These are phyloP conservation scores for Trachelus tabidus DNA, from an alignment of 2,888 invertebrate genomes.

Conservation along the genomic window DNA sequence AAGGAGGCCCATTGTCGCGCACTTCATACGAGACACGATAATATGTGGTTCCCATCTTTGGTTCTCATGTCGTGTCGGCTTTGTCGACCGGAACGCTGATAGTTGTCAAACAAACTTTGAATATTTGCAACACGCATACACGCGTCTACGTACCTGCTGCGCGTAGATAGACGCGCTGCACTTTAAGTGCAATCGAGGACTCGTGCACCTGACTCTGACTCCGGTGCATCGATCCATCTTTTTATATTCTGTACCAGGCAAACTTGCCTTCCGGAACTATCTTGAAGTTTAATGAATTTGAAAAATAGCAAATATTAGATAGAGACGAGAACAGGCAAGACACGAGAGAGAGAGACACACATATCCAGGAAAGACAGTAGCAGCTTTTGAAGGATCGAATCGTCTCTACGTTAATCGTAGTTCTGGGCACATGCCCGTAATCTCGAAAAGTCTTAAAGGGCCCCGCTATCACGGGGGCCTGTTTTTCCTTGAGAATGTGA, in stretches of 20 bases:
- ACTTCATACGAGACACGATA: constrained; percentile 18
- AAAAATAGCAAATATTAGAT: too few species aligned
- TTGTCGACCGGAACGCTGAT: constrained; percentile 40
- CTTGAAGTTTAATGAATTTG: too few species aligned
- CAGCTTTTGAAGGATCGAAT: too few species aligned
- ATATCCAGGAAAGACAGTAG: too few species aligned
- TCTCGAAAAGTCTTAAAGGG: constrained; percentile 20
- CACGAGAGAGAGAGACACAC: background rate
- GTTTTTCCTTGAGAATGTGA: constrained; percentile 37
- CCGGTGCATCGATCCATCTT: too few species aligned
- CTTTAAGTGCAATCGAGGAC: constrained; percentile 6
- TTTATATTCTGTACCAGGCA: too few species aligned
- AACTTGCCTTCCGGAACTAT: too few species aligned
- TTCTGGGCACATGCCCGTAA: constrained; percentile 1
- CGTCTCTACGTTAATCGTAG: background rate
- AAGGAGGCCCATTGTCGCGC: constrained; percentile 50
- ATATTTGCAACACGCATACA: constrained; percentile 14
- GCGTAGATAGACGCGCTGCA: background rate
- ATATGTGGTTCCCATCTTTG: constrained; percentile 38
- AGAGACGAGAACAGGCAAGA: too few species aligned
- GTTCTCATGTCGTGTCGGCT: constrained; percentile 43
- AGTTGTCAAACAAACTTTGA: constrained; percentile 21
- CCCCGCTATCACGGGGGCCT: constrained; percentile 37
- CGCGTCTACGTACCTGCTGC: background rate
- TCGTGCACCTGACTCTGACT: too few species aligned